Conservation (phyloP, 2,888 invertebrate genomes). For the Perdita meconis region DNA sequence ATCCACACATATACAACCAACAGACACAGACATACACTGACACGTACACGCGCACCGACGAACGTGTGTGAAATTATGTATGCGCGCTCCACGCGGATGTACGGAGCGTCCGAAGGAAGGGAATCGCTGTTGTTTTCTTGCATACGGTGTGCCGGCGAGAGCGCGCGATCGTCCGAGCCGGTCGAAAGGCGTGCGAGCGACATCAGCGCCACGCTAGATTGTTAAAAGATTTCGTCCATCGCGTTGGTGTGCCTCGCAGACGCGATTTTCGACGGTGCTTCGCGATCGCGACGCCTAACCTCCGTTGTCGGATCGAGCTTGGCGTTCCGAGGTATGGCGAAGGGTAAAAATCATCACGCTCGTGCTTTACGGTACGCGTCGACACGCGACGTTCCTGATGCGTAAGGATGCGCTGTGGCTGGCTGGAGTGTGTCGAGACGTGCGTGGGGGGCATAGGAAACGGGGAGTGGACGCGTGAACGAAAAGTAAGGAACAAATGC, state of each 20-base stretch:
- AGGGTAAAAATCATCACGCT: neutral
- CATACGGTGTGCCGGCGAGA: conserved; percentile 42
- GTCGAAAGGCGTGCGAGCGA: conserved; percentile 41
- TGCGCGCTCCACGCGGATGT: conserved; percentile 22
- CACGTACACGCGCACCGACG: conserved; percentile 6
- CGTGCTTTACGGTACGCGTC: neutral
- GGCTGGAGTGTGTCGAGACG: no score
- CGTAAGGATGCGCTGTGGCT: no score
- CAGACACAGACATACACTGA: neutral
- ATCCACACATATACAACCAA: conserved; percentile 5
- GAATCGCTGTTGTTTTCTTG: conserved; percentile 53
- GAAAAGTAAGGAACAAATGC: conserved; percentile 29
- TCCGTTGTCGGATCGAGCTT: conserved; percentile 22
- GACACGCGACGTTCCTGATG: neutral
- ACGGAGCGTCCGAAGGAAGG: conserved; percentile 16
- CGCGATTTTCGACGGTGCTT: conserved; percentile 10
- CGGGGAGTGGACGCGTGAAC: neutral
- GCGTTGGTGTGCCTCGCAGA: conserved; percentile 48
- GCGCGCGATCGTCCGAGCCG: conserved; percentile 23
- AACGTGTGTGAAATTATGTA: conserved; percentile 27
- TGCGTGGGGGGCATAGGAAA: neutral
- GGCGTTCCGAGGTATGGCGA: conserved; percentile 17
- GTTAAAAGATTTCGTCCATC: conserved; percentile 72
- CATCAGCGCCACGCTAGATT: conserved; percentile 59
- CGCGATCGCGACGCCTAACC: conserved; percentile 13